Percentiles rank a stretch among this genome's conserved stretches.
Conservation (phyloP, 2,888 invertebrate species). For the Ashinkailepas kermadecensis region DNA sequence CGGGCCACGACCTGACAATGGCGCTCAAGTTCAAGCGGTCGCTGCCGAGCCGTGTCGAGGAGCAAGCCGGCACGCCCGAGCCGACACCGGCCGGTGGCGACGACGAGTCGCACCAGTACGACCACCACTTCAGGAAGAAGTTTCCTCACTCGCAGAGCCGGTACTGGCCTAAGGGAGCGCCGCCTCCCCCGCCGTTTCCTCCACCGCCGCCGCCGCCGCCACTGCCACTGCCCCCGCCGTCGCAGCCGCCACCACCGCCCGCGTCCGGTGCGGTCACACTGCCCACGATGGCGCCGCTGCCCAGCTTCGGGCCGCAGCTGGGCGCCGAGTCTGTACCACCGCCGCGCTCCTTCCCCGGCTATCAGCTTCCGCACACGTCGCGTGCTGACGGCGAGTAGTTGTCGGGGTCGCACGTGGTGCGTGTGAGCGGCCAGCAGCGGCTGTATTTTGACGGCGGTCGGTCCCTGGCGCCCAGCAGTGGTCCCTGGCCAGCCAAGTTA, state of each 20-base stretch:
- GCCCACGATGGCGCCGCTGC: conserved; percentile 22
- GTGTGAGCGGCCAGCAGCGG: no score
- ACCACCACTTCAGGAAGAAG: conserved; percentile 22
- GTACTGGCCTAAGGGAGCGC: conserved; percentile 32
- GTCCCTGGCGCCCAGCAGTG: no score
- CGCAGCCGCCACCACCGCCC: conserved; percentile 38
- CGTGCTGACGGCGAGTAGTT: not conserved
- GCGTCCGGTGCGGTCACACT: conserved; percentile 28
- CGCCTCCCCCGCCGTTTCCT: conserved; percentile 35
- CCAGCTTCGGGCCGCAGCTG: conserved; percentile 19
- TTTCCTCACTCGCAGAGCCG: conserved; percentile 18
- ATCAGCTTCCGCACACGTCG: not conserved
- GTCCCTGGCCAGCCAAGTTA: no score
- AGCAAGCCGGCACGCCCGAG: conserved; percentile 31
- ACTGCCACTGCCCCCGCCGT: conserved; percentile 1
- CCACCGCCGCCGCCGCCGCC: conserved; percentile 38
- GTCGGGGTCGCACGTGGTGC: no score
- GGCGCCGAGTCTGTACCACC: not conserved
- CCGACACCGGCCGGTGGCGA: conserved; percentile 27
- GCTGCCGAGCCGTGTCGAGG: conserved; percentile 31
- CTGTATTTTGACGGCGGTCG: no score
- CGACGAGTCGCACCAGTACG: conserved; percentile 31
- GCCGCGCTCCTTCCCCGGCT: not conserved
- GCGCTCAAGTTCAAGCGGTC: conserved; percentile 28
- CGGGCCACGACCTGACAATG: conserved; percentile 29